Base-by-base conservation (phyloP, 64 coral and sea anemone genomes). In the Astreopora myriophthalma region DNA sequence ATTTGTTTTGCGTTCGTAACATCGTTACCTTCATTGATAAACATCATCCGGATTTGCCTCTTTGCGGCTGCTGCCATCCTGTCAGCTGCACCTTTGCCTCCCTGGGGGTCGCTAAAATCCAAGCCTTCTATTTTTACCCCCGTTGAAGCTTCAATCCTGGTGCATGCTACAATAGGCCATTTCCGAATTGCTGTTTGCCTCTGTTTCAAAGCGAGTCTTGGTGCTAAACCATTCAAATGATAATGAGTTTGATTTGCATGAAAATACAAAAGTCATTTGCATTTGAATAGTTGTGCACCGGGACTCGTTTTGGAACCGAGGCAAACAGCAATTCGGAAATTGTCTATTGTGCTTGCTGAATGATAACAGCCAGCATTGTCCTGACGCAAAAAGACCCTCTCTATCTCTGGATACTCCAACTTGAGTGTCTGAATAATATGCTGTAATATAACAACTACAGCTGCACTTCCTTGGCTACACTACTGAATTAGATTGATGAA, bases 341-440 rank as follows among this genome's bases (percentile, higher is more conserved):
- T n/a, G n/a, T n/a, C n/a, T n/a, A 85, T 33, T 70, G 83, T 86
- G 5, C 31, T 39, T 24, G 27, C 35, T 19, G 80, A 85, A 36
- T 85, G 80, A 17, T 85, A 85, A n/a, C 60, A 85, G 8, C 80
- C 80, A 39, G 80, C 80, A 36, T 85, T 85, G 26, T 85, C 61
- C 33, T 85, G 80, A 3, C 80, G 57, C 17, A 85, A 67, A 32
- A 35, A 85, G 27, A 63, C 80, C 20, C 4, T 65, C 57, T 85
- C 17, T 58, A 85, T 64, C 4, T 85, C 49, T 36, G 80, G 80
- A 24, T 85, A 13, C 7, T 85, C 80, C 9, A 8, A 34, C 22
- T 85, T 69, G 0, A 85, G 27, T 3, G 60, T 66, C 19, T 66
- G 7, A 16, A 85, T 34, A 11, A 85, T 58, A 24, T 85, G 51